phyloP scores from a whole-genome alignment of 2,113 vertebrate genomes.

The Machaerirhynchus nigripectus region DNA sequence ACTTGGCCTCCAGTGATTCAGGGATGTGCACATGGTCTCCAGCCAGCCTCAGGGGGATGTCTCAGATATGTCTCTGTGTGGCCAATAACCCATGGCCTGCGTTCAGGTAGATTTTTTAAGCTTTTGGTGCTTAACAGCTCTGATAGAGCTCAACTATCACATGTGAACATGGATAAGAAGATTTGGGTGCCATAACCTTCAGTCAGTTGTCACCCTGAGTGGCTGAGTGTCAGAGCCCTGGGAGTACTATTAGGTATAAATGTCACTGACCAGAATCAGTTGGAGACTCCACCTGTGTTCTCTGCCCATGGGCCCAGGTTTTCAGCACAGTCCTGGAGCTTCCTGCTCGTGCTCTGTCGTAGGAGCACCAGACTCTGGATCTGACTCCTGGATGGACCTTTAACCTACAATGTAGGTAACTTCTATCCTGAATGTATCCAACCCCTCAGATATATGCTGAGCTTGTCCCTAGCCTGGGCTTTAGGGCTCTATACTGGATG shows the following conservation, averaged over 20 bases:
- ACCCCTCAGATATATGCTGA: not conserved
- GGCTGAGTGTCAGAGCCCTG: not conserved
- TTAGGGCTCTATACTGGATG: not conserved
- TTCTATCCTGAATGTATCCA: not conserved
- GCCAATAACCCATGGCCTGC: fast-evolving
- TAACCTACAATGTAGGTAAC: not conserved
- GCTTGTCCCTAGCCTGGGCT: not conserved
- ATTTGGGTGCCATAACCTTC: not conserved
- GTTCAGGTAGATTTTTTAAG: not conserved
- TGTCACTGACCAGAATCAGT: fast-evolving
- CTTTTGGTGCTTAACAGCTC: not conserved
- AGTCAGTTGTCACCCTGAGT: not conserved
- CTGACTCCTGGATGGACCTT: not conserved
- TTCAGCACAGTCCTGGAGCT: not conserved
- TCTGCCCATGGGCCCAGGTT: not conserved
- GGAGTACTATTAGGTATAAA: not conserved
- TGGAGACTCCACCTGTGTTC: not conserved
- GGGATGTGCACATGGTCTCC: not conserved
- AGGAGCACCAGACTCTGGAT: not conserved
- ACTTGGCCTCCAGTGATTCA: not conserved
- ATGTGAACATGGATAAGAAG: not conserved
- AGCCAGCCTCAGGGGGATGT: not conserved
- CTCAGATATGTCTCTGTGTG: not conserved
- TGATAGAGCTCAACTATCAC: not conserved
- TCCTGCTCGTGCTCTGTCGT: fast-evolving